Evolutionary conservation across 1,140 invertebrate species (phyloP).

Genomic region (Drosophila repletoides): DNA sequence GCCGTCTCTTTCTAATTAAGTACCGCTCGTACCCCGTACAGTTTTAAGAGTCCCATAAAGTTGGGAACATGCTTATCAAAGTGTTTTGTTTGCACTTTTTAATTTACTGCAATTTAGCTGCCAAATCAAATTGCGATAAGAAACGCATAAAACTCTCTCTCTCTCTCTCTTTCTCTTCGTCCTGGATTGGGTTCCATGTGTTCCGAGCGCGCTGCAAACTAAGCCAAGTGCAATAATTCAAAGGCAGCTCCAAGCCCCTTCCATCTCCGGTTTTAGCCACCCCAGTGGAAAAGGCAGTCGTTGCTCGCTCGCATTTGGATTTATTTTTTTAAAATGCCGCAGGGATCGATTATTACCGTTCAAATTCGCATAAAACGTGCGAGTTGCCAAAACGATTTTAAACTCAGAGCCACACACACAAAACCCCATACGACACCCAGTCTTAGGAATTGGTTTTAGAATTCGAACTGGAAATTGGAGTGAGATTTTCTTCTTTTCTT

Average conservation of each 20-base stretch:
- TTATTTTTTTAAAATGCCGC: conserved; percentile 83
- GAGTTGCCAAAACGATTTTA: conserved; percentile 73
- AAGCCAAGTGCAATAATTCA: conserved; percentile 71
- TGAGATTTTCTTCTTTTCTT: too few species aligned
- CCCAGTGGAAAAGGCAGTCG: background rate
- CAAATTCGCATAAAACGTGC: conserved; percentile 83
- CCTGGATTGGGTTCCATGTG: conserved; percentile 34
- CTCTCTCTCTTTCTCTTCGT: background rate
- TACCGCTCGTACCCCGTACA: background rate
- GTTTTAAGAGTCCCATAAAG: conserved; percentile 50
- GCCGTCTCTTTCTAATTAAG: conserved; percentile 44
- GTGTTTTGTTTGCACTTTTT: conserved; percentile 79
- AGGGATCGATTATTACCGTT: conserved; percentile 83
- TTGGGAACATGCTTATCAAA: conserved; percentile 52
- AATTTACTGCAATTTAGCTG: conserved; percentile 77
- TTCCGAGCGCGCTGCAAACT: conserved; percentile 23
- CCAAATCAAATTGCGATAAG: conserved; percentile 72
- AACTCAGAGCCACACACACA: conserved; percentile 20
- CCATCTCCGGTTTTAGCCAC: background rate
- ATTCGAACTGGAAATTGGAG: conserved; percentile 5
- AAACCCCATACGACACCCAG: conserved; percentile 12
- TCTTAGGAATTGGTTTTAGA: conserved; percentile 11
- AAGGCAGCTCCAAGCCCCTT: conserved; percentile 14
- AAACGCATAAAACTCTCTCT: conserved; percentile 72
- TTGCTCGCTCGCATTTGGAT: conserved; percentile 59